phyloP scores from a whole-genome alignment of 2,113 vertebrate genomes.

The Marmota flaviventris region DNA sequence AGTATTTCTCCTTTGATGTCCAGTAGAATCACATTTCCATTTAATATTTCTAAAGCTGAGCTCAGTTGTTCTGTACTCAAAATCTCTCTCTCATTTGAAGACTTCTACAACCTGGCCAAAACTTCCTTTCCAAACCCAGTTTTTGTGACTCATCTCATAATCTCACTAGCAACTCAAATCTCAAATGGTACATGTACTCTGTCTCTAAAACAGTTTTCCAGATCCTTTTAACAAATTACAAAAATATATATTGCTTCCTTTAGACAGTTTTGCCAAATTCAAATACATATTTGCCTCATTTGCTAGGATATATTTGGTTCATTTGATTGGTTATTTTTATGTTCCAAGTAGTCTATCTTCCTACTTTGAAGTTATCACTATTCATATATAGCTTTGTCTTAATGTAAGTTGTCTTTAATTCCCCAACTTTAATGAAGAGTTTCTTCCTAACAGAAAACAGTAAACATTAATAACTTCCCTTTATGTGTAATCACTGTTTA shows the following conservation, averaged over 20 bases:
- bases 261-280: conserved; percentile 50
- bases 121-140: background rate
- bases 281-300: conserved; percentile 40
- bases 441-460: conserved; percentile 18
- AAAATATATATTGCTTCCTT: conserved; percentile 38
- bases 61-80: background rate
- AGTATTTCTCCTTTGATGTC: background rate
- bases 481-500: conserved; percentile 11
- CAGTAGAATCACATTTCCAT: background rate
- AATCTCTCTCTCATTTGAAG: background rate
- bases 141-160: background rate
- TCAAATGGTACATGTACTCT: background rate
- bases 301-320: background rate
- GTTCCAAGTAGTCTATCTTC: background rate
- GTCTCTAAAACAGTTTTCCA: background rate
- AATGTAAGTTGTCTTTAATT: background rate
- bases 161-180: background rate
- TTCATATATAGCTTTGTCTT: background rate
- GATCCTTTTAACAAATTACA: background rate
- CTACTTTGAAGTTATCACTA: conserved; percentile 44
- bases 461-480: conserved; percentile 30
- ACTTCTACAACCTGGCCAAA: background rate
- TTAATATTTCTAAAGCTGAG: background rate
- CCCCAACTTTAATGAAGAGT: background rate
- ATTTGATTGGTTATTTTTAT: conserved; percentile 14